Evolutionary conservation across 2,113 vertebrate species (phyloP).

Genomic region (Atractosteus spatula): DNA sequence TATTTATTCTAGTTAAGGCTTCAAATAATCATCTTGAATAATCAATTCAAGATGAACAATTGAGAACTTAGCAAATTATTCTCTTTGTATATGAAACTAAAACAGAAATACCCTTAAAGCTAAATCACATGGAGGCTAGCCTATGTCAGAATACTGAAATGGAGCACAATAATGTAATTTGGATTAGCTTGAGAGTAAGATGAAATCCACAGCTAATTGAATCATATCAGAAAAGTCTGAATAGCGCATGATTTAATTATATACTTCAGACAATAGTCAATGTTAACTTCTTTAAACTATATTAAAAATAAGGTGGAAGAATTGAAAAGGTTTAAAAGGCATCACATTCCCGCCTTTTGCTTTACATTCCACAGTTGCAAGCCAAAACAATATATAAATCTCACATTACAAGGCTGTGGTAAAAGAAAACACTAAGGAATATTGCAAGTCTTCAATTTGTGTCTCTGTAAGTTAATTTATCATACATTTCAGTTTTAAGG

Average conservation of each 20-base stretch:
- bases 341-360: background rate
- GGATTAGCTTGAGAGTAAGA: background rate
- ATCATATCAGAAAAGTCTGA: slow-evolving; percentile 1
- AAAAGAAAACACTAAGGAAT: no score
- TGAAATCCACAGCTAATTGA: background rate
- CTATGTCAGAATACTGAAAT: no score
- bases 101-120: no score
- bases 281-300: background rate
- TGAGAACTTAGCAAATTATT: no score
- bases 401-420: background rate
- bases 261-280: background rate
- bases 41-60: no score
- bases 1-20: no score
- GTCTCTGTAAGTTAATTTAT: no score
- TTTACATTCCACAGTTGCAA: background rate
- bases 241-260: background rate
- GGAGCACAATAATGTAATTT: background rate
- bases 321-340: slow-evolving; percentile 8
- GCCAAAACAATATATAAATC: background rate
- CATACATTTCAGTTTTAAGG: no score
- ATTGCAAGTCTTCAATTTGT: no score
- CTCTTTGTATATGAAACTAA: no score
- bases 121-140: no score
- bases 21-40: no score
- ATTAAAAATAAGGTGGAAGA: background rate